Evolutionary conservation across 1,140 invertebrate species (phyloP).

Genomic region (Drosophila kurseongensis): DNA sequence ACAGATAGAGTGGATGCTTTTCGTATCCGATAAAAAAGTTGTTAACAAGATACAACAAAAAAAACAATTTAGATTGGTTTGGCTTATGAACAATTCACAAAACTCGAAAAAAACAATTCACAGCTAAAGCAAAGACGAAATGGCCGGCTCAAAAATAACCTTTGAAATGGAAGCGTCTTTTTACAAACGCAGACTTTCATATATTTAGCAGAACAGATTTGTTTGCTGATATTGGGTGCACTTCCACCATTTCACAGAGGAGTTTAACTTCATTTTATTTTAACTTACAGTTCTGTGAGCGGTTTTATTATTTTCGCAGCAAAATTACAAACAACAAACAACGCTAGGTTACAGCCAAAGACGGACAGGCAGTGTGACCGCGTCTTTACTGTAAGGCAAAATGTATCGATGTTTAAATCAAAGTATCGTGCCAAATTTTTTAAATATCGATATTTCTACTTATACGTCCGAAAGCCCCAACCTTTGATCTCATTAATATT

Average conservation of each 20-base stretch:
- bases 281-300: conserved; percentile 29
- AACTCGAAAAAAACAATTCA: neutral
- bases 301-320: conserved; percentile 22
- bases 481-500: too few species aligned
- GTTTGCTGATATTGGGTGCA: neutral
- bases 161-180: conserved; percentile 69
- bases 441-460: too few species aligned
- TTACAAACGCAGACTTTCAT: conserved; percentile 39
- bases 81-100: neutral
- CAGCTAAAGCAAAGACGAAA: conserved; percentile 8
- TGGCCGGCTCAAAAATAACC: conserved; percentile 29
- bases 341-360: conserved; percentile 23
- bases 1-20: conserved; percentile 26
- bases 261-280: neutral
- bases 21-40: neutral
- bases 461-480: too few species aligned
- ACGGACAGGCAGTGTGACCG: too few species aligned
- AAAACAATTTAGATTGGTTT: neutral
- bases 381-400: too few species aligned
- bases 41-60: neutral
- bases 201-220: conserved; percentile 15
- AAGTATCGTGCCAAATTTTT: too few species aligned
- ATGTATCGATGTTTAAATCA: too few species aligned
- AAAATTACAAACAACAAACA: conserved; percentile 44
- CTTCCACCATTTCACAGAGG: neutral